A percentile compares a stretch with the other conserved stretches of the same genome.
These are phyloP conservation scores for Salminus brasiliensis DNA, from an alignment of 2,113 vertebrate species.

Conservation along the genomic window DNA sequence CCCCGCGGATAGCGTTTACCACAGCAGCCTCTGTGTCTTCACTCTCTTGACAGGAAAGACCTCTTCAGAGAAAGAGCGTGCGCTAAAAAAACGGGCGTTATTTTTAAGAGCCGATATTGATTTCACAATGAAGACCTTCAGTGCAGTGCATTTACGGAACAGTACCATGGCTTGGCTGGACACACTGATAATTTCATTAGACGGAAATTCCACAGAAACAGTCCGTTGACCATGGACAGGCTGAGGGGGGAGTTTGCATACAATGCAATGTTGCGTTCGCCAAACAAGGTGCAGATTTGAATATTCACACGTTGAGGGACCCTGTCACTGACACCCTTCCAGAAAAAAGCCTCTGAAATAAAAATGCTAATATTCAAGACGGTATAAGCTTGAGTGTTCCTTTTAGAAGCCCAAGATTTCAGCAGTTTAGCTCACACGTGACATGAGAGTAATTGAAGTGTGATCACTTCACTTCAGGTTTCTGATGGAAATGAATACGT, in stretches of 20 bases:
- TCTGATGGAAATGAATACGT: background rate
- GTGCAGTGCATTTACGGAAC: background rate
- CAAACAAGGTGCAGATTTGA: background rate
- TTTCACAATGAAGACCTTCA: slow-evolving; percentile 8
- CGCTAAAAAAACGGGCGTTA: slow-evolving; percentile 3
- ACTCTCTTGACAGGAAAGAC: slow-evolving; percentile 38
- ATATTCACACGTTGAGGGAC: background rate
- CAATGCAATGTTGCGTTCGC: background rate
- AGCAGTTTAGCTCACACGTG: too few relatives aligned
- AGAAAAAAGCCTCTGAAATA: background rate
- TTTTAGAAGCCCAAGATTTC: background rate
- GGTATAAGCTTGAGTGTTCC: background rate
- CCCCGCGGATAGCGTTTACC: slow-evolving; percentile 45
- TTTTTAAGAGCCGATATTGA: slow-evolving; percentile 17
- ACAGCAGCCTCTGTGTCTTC: slow-evolving; percentile 44
- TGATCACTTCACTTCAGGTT: background rate
- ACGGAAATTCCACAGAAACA: background rate
- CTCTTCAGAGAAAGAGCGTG: slow-evolving; percentile 36
- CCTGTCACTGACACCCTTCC: background rate
- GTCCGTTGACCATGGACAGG: background rate
- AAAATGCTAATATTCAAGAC: background rate
- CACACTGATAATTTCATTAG: background rate
- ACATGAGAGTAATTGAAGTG: background rate
- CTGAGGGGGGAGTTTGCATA: background rate
- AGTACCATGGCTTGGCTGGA: background rate